Base-by-base conservation (phyloP, 2,888 invertebrate species). In the Acleris holmiana region DNA sequence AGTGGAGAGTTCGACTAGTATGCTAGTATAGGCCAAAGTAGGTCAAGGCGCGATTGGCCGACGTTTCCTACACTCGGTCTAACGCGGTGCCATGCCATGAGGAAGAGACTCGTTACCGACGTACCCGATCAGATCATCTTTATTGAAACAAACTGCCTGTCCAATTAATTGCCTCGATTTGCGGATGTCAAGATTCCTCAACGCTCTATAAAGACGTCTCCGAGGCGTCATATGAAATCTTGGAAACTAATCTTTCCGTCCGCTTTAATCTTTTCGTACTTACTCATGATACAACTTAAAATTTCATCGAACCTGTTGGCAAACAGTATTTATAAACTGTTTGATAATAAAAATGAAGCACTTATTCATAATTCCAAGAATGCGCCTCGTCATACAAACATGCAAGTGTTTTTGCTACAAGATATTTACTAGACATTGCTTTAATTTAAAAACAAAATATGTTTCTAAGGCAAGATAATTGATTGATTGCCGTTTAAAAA, bases 1-100 rank as follows among this genome's bases (percentile, higher is more conserved):
- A 60, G 48, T 48, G 23, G 48, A 40, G 55, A 59, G 65, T 35
- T 58, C 64, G 25, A 53, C 57, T 60, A 23, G 63, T 51, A 58
- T 48, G 58, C 53, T 57, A 40, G 74, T 74, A 69, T 61, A 60
- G 60, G 51, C 55, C 67, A 69, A 89, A 88, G 83, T 90, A 81
- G 90, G 91, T 91, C 91, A 91, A 91, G 91, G 91, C 87, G 75
- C 77, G 74, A 71, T 78, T 76, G 80, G 78, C 70, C 77, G 73
- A 73, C 80, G 87, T 87, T 90, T 90, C 89, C 90, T 91, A 85
- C 85, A 74, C 74, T 71, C 70, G 47, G 50, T 56, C 72, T 77
- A 75, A 76, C 70, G 73, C 71, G 66, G 67, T 66, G 71, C 70
- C 76, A 84, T 66, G 71, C 70, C 76, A 84, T 78, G 77, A 89